phyloP scores from a whole-genome alignment of 2,113 vertebrate species.

The Micromys minutus region DNA sequence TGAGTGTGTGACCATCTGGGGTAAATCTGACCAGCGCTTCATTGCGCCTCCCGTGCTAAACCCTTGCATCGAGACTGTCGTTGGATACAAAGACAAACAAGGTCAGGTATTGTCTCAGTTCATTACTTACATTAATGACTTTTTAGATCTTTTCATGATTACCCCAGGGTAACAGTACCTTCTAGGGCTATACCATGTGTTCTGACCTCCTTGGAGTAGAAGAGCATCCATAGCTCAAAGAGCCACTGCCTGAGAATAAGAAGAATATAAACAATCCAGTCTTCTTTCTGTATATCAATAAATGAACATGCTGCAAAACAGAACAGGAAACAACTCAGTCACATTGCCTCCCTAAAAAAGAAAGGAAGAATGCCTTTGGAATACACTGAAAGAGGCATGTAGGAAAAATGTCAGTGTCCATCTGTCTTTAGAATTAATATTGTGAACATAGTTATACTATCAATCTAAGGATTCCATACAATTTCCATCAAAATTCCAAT shows the following conservation, averaged over 20 bases:
- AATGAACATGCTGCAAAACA: neutral
- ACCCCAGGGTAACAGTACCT: neutral
- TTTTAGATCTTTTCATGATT: neutral
- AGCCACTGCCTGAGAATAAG: neutral
- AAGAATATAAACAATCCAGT: neutral
- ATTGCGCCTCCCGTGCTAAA: neutral
- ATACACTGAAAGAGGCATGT: neutral
- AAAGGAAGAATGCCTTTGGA: neutral
- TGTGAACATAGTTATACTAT: neutral
- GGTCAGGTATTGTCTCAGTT: neutral
- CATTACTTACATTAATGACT: neutral
- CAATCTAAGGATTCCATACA: neutral
- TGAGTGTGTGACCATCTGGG: neutral
- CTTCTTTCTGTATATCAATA: neutral
- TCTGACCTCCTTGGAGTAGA: neutral
- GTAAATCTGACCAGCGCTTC: neutral
- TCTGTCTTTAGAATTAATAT: neutral
- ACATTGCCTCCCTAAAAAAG: neutral
- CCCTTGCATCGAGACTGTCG: neutral
- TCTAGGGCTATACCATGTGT: neutral
- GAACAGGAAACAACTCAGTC: neutral
- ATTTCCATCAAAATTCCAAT: neutral
- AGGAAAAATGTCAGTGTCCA: neutral
- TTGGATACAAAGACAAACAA: neutral
- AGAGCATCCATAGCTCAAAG: neutral